These are phyloP conservation scores for Cryptocephalus moraei DNA, from an alignment of 2,888 invertebrate species.

Conservation along the genomic window DNA sequence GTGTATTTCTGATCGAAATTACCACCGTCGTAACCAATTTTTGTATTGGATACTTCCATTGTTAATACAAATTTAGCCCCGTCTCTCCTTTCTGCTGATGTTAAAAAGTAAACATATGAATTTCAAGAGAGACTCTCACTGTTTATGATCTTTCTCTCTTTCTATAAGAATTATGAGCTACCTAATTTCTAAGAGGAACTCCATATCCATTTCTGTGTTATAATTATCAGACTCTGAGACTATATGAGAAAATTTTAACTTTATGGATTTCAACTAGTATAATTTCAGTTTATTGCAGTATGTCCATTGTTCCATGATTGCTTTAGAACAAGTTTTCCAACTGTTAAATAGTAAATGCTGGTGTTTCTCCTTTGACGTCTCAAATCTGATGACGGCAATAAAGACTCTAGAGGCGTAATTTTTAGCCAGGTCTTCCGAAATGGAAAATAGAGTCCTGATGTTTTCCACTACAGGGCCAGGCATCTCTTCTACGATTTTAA, in stretches of 20 bases:
- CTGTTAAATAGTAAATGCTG: constrained; percentile 78
- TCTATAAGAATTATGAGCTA: constrained; percentile 76
- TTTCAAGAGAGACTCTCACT: constrained; percentile 45
- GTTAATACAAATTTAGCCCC: constrained; percentile 63
- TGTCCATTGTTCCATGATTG: constrained; percentile 86
- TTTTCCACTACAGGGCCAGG: constrained; percentile 78
- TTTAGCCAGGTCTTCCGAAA: constrained; percentile 75
- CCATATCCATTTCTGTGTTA: constrained; percentile 82
- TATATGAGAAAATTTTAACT: neutral
- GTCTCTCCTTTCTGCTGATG: too few relatives aligned
- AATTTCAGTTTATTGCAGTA: constrained; percentile 35
- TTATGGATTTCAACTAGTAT: neutral
- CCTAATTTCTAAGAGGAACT: constrained; percentile 78
- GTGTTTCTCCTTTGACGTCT: constrained; percentile 81
- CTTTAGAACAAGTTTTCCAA: constrained; percentile 77
- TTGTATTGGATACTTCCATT: too few relatives aligned
- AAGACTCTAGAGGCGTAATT: constrained; percentile 90
- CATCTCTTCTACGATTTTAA: constrained; percentile 85
- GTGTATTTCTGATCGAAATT: too few relatives aligned
- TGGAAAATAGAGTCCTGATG: constrained; percentile 69
- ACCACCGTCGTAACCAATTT: too few relatives aligned
- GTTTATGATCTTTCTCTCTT: constrained; percentile 89
- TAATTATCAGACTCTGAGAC: constrained; percentile 62
- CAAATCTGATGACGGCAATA: constrained; percentile 83
- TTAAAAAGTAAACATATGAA: neutral